phyloP scores from a whole-genome alignment of 2,888 invertebrate genomes.

The Callyntrura sp. region DNA sequence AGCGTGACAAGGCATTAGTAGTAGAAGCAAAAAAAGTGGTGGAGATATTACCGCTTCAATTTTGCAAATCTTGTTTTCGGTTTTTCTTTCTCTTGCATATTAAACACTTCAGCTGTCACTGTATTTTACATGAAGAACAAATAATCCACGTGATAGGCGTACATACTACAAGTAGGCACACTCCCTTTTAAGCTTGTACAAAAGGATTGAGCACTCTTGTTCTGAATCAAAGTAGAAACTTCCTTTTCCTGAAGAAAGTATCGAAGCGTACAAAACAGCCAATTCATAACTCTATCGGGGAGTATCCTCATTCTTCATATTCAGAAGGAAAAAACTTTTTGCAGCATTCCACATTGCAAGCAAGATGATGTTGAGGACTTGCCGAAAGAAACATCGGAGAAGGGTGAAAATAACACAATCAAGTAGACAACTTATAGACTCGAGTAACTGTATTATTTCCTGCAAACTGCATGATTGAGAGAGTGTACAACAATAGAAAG shows the following conservation, averaged over 20 bases:
- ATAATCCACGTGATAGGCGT: conserved; percentile 38
- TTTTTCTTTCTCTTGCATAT: background rate
- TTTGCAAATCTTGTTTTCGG: conserved; percentile 18
- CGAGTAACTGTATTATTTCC: background rate
- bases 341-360: background rate
- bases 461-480: background rate
- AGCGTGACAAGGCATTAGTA: background rate
- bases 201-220: background rate
- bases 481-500: background rate
- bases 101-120: conserved; percentile 37
- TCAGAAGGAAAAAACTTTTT: background rate
- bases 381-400: background rate
- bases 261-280: background rate
- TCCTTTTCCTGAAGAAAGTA: background rate
- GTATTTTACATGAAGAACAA: background rate
- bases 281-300: background rate
- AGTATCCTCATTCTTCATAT: background rate
- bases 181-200: conserved; percentile 40
- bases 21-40: background rate
- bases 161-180: conserved; percentile 51
- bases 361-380: background rate
- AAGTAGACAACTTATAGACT: background rate
- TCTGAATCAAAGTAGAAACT: conserved; percentile 40
- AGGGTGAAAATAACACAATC: conserved; percentile 32
- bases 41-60: background rate